Conservation (phyloP, 1,140 invertebrate genomes). For the Brachionus sp. region DNA sequence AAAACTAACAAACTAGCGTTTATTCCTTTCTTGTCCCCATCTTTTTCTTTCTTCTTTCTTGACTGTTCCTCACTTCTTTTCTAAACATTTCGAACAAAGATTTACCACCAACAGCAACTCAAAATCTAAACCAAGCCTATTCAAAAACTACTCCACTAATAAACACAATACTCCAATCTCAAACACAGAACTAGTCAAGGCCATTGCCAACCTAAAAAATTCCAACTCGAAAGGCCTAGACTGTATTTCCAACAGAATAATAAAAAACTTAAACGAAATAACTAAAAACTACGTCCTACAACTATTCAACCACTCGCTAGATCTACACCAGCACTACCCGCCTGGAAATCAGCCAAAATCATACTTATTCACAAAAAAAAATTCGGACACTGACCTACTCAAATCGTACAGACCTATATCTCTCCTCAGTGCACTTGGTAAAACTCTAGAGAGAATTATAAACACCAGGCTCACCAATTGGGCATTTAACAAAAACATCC, state of each 20-base stretch:
- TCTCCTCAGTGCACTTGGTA: conserved; percentile 20
- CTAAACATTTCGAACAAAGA: not conserved
- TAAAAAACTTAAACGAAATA: no score
- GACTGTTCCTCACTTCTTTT: no score
- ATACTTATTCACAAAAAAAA: no score
- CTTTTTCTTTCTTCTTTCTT: no score
- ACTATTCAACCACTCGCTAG: no score
- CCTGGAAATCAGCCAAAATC: no score
- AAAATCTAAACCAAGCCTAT: not conserved
- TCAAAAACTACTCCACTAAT: not conserved
- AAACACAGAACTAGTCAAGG: not conserved
- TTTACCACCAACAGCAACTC: not conserved
- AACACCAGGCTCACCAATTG: not conserved
- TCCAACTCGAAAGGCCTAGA: not conserved
- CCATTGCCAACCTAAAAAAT: not conserved
- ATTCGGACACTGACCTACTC: no score
- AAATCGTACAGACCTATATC: no score
- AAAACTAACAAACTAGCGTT: no score
- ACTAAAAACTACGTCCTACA: no score
- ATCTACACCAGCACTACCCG: no score
- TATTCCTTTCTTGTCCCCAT: no score
- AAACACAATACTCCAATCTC: not conserved
- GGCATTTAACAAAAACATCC: conserved; percentile 36
- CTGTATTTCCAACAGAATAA: not conserved
- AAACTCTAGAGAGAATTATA: conserved; percentile 46